Conservation (phyloP, 2,888 invertebrate species). For the Tenthredo scrophulariae region DNA sequence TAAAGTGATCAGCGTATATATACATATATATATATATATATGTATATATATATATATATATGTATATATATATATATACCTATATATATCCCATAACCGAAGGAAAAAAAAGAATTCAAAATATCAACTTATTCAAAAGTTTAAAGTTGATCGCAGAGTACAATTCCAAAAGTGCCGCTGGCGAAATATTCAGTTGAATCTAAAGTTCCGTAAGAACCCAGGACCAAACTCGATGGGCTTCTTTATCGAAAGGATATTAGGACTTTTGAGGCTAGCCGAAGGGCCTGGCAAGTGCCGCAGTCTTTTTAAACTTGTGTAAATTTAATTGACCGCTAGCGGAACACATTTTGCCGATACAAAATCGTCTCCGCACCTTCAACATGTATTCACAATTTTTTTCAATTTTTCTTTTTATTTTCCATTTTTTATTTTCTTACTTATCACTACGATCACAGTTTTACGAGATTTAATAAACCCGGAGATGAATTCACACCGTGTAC, state of each 20-base stretch:
- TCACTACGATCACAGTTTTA: conserved; percentile 4
- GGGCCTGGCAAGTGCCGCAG: neutral
- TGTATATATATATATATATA: neutral
- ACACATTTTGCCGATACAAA: neutral
- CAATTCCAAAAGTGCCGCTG: conserved; percentile 42
- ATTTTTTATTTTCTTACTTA: neutral
- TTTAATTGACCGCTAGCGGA: conserved; percentile 34
- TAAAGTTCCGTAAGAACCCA: conserved; percentile 5
- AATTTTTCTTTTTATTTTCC: too few species aligned
- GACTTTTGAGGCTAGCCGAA: conserved; percentile 25
- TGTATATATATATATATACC: neutral
- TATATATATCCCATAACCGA: neutral
- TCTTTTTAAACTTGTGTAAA: conserved; percentile 31
- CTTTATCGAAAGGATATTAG: neutral
- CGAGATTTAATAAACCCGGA: neutral
- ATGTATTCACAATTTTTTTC: neutral
- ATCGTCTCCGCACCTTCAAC: neutral
- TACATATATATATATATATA: neutral
- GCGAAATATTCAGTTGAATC: conserved; percentile 34
- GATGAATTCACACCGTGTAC: conserved; percentile 19
- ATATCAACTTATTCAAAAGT: conserved; percentile 19
- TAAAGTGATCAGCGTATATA: neutral
- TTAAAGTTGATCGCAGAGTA: conserved; percentile 23
- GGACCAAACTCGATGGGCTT: conserved; percentile 32
- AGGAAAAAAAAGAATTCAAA: conserved; percentile 1